Conservation (phyloP, 2,888 invertebrate genomes). For the Craniophora ligustri region DNA sequence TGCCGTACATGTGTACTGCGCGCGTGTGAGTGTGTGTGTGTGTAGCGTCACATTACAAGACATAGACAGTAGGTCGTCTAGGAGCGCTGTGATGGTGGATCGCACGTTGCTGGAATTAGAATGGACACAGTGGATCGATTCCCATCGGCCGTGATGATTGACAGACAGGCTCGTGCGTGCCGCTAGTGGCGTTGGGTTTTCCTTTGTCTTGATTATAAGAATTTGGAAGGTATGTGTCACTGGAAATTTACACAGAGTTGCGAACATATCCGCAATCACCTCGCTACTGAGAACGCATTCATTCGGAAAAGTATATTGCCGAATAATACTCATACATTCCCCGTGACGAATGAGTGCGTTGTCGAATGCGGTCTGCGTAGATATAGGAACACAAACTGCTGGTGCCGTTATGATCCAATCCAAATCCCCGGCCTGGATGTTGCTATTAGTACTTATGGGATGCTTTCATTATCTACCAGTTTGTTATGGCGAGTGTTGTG, state of each 20-base stretch:
- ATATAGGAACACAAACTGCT: too few relatives aligned
- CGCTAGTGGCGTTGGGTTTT: conserved; percentile 6
- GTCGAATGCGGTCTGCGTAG: too few relatives aligned
- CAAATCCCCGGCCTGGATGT: too few relatives aligned
- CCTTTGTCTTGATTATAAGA: conserved; percentile 20
- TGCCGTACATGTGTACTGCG: neutral
- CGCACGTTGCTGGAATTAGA: conserved; percentile 26
- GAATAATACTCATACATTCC: too few relatives aligned
- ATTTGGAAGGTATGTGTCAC: conserved; percentile 15
- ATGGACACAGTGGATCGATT: conserved; percentile 27
- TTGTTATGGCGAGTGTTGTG: too few relatives aligned
- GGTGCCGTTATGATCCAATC: too few relatives aligned
- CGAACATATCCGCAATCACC: too few relatives aligned
- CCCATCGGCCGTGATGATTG: conserved; percentile 40
- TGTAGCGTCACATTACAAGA: conserved; percentile 2
- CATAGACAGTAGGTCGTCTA: conserved; percentile 21
- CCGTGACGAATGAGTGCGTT: too few relatives aligned
- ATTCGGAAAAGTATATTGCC: too few relatives aligned
- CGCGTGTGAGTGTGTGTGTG: conserved; percentile 2
- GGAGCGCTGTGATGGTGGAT: conserved; percentile 5
- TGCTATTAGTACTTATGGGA: too few relatives aligned
- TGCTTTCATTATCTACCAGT: too few relatives aligned
- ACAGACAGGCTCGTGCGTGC: conserved; percentile 42
- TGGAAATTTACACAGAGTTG: conserved; percentile 6
- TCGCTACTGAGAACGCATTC: too few relatives aligned